Base-by-base conservation (phyloP, 2,113 vertebrate species). In the Euleptes europaea region DNA sequence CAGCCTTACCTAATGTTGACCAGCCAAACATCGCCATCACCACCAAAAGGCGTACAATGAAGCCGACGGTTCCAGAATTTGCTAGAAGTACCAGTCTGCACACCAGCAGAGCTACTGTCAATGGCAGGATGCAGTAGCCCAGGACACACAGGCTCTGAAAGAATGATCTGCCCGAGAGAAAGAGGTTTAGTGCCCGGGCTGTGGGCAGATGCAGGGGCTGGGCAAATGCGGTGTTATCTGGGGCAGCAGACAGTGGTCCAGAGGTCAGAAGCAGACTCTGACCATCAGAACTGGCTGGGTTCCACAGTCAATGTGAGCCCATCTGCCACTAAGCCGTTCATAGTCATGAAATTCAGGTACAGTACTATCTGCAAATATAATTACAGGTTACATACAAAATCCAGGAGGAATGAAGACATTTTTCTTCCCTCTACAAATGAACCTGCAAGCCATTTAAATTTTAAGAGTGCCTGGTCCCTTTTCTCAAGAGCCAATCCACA, bases 121-220 rank as follows among this genome's bases (percentile, higher is more conserved):
- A 95, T 0, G 98, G 98, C 94, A 99, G 91, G 91, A 99, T 96
- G 38, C 98, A 99, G 94, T 99, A 99, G 0, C 98, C 98, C 91
- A 99, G 89, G 28, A 99, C 99, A 12, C 99, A 99, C 74, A 99
- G 97, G 88, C 98, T 99, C 97, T 99, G 99, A 93, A 99, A 99
- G 90, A 99, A 99, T 7, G 98, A 99, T 89, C 97, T 98, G 87
- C 44, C 84, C 33, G 1, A 88, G 31, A 42, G 0, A 7, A 10
- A 65, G 33, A 23, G 4, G 3, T 12, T 35, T 57, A 5, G 17
- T 11, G 49, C n/a, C 31, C 31, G 10, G 17, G 38, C 35, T 14
- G 26, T 8, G 63, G 51, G 51, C 14, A 54, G 57, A 60, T 5
- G 31, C 40, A 80, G 11, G 1, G 11, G 21, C 19, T 28, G 10